A percentile compares a stretch with the other conserved stretches of the same genome.
These are phyloP conservation scores for Eumaeus atala DNA, from an alignment of 1,140 invertebrate genomes.

Conservation along the genomic window DNA sequence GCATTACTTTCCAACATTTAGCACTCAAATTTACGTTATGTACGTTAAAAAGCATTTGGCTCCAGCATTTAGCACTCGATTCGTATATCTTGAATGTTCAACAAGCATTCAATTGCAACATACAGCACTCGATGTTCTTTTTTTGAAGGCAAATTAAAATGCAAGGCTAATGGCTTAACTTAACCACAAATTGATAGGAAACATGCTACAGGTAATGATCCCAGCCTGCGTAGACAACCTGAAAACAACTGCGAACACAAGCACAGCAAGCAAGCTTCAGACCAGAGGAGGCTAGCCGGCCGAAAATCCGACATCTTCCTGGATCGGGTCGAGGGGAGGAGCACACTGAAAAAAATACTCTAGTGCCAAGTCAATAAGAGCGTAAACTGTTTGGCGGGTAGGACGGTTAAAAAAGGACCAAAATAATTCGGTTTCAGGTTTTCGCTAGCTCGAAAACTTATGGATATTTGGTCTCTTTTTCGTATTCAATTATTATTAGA, in stretches of 20 bases:
- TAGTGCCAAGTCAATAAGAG: conserved; percentile 71
- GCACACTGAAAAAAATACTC: conserved; percentile 74
- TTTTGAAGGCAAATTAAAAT: conserved; percentile 1
- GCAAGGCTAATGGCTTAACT: background rate
- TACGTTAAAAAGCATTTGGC: no score
- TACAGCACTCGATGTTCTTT: no score
- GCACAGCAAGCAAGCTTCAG: conserved; percentile 57
- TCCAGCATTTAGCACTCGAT: no score
- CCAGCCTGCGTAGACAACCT: conserved; percentile 25
- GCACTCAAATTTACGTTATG: no score
- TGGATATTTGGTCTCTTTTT: conserved; percentile 3
- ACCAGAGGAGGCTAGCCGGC: conserved; percentile 68
- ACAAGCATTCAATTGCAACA: no score
- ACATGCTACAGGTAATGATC: conserved; percentile 8
- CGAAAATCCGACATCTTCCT: conserved; percentile 56
- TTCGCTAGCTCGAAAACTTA: background rate
- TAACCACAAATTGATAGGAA: background rate
- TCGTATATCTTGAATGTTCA: no score
- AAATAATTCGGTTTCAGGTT: conserved; percentile 5
- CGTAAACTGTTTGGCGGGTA: conserved; percentile 50
- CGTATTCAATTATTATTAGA: no score
- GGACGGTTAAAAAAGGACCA: conserved; percentile 20
- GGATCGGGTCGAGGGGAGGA: conserved; percentile 65
- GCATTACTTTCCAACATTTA: no score
- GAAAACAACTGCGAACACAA: conserved; percentile 34